Evolutionary conservation across 2,888 invertebrate genomes (phyloP), one percentile per base, ranked within the genome.

Genomic region (Drosophila koepferae): DNA sequence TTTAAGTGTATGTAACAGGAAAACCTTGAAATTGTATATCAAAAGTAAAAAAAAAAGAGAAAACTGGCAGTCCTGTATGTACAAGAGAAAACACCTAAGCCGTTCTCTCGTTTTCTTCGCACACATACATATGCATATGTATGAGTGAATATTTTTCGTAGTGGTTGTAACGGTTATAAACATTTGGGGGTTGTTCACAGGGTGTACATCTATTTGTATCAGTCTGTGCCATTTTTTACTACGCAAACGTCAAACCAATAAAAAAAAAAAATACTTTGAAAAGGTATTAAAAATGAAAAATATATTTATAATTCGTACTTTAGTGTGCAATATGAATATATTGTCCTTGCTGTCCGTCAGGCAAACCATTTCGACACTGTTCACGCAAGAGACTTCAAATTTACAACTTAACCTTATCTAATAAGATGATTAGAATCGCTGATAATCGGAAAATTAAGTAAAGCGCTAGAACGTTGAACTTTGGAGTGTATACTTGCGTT

Each of bases 161-260:
- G 71, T 71, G 65, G 71, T 66, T 80, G 76, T 71, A 61, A 53
- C 74, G 72, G 8, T 36, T 18, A 55, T 53, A 49, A 44, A 44
- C 18, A 20, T 70, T 69, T 55, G 59, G 61, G 81, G 83, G 83
- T 81, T 73, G 79, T 55, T 81, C 10, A 78, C 81, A 81, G 74
- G 74, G 68, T 73, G 78, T 16, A 12, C 10, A 10, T 36, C 9
- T 2, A 8, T 20, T 5, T 62, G 36, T n/a, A 64, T 12, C 76
- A 80, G 59, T 64, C 75, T 36, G 63, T 79, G 34, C 1, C 5
- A 3, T 0, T 9, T 41, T 16, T 9, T 16, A 44, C 3, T 49
- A 59, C 76, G 80, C 76, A 65, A 60, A 70, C 55, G 76, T 18
- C 20, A 20, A 41, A 34, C 34, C 14, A 38, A 14, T 38, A 16